Base-by-base conservation (phyloP, 2,113 vertebrate genomes). In the Peromyscus polionotus region DNA sequence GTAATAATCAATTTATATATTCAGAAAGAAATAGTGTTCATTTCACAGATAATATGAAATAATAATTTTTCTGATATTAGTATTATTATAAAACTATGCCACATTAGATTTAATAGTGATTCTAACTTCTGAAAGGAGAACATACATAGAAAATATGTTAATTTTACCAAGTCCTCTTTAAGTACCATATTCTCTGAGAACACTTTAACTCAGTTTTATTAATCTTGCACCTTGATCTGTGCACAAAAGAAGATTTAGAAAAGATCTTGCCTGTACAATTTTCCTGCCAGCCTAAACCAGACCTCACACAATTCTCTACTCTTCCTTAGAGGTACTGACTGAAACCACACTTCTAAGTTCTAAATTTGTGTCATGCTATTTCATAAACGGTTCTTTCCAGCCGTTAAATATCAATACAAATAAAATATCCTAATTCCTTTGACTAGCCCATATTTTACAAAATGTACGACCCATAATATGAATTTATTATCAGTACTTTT, bases 391-490 rank as follows among this genome's bases (percentile, higher is more conserved):
- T 1, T 75, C 4, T 36, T 54, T 7, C 8, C 0, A 92, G n/a
- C n/a, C 33, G 16, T 95, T 96, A 91, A 97, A 84, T 90, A n/a
- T 83, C 87, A 92, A 36, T 36, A n/a, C 14, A 61, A 39, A 31
- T 31, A 48, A 9, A 31, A 48, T 6, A 48, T 85, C 19, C 16
- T 24, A 11, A 1, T 88, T 88, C 17, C 14, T 28, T 81, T 90
- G 67, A 86, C 17, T 3, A 81, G n/a, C 72, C 54, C 75, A 20
- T 22, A 67, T 84, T 88, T 95, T 65, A 19, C 72, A 33, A 17
- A 73, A 39, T 68, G 73, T 79, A 45, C 61, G 0, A 92, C 36
- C 24, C n/a, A 22, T 11, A 1, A 1, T 72, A 42, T 86, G 61
- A 72, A 2, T 51, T 51, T 39, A 42, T 92, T 36, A 94, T 90